Evolutionary conservation across 2,888 invertebrate genomes (phyloP).

Genomic region (Luperina testacea): DNA sequence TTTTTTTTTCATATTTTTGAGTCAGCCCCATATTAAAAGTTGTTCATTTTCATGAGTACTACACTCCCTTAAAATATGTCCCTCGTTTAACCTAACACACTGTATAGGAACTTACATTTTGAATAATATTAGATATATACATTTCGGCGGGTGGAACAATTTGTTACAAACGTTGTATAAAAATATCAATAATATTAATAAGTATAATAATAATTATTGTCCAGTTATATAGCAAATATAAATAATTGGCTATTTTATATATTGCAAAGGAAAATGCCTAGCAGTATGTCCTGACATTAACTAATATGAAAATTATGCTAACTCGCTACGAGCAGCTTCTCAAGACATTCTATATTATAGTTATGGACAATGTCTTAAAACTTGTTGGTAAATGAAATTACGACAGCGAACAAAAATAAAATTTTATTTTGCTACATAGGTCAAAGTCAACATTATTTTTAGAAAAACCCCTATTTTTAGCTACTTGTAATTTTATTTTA

Average conservation of each 20-base stretch:
- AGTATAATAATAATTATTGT: too few species aligned
- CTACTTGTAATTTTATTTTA: not conserved
- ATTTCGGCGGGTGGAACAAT: not conserved
- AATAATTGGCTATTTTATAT: constrained; percentile 36
- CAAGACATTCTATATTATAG: constrained; percentile 40
- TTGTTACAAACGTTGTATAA: constrained; percentile 9
- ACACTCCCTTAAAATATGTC: too few species aligned
- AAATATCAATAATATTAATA: constrained; percentile 20
- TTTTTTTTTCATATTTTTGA: too few species aligned
- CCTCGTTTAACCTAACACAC: too few species aligned
- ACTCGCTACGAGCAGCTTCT: constrained; percentile 46
- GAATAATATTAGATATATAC: constrained; percentile 19
- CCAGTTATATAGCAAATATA: constrained; percentile 15
- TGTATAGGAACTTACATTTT: constrained; percentile 22
- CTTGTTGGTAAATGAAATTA: constrained; percentile 40
- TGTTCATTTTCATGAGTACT: too few species aligned
- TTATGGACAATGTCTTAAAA: constrained; percentile 45
- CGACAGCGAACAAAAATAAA: constrained; percentile 29
- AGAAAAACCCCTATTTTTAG: not conserved
- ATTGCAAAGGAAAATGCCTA: constrained; percentile 36
- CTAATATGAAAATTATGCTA: constrained; percentile 71
- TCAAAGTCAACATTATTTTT: constrained; percentile 6
- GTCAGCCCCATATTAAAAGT: too few species aligned
- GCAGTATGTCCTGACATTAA: constrained; percentile 64
- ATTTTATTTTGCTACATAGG: constrained; percentile 8